Conservation (phyloP, 2,797 vertebrate species). For the Alfaro cultratus region DNA sequence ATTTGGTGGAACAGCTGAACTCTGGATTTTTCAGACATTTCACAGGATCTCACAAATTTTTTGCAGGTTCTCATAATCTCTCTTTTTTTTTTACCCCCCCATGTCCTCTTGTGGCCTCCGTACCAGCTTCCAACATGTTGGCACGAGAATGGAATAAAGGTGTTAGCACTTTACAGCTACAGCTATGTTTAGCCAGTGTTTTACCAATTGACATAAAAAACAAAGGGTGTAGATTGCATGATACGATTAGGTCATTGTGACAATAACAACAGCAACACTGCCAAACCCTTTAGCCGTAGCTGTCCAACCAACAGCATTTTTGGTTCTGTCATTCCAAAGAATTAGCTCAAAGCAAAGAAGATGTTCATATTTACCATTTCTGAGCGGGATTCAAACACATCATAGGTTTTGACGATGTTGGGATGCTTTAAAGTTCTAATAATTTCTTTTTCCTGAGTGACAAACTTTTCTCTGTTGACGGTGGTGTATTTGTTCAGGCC, state of each 20-base stretch:
- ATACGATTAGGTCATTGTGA: background rate
- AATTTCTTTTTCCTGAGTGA: conserved; percentile 23
- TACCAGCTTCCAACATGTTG: background rate
- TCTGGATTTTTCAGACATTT: too few relatives aligned
- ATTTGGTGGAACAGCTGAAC: too few relatives aligned
- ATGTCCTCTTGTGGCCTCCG: too few relatives aligned
- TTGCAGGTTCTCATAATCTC: too few relatives aligned
- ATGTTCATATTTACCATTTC: conserved; percentile 18
- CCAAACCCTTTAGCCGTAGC: too few relatives aligned
- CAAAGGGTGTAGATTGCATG: background rate
- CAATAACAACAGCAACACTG: background rate
- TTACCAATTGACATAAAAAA: background rate
- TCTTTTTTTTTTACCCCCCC: too few relatives aligned
- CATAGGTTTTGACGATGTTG: conserved; percentile 30
- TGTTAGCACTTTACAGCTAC: background rate
- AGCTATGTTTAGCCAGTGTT: background rate
- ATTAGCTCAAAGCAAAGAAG: background rate
- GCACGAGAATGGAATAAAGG: background rate
- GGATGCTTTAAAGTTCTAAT: conserved; percentile 27
- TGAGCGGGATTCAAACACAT: conserved; percentile 19
- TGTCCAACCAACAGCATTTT: background rate
- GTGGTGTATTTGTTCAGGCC: background rate
- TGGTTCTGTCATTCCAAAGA: background rate
- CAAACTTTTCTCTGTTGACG: conserved; percentile 8
- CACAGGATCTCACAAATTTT: too few relatives aligned